These are phyloP conservation scores for Mobula birostris DNA, from an alignment of 2,113 vertebrate species.

Conservation along the genomic window DNA sequence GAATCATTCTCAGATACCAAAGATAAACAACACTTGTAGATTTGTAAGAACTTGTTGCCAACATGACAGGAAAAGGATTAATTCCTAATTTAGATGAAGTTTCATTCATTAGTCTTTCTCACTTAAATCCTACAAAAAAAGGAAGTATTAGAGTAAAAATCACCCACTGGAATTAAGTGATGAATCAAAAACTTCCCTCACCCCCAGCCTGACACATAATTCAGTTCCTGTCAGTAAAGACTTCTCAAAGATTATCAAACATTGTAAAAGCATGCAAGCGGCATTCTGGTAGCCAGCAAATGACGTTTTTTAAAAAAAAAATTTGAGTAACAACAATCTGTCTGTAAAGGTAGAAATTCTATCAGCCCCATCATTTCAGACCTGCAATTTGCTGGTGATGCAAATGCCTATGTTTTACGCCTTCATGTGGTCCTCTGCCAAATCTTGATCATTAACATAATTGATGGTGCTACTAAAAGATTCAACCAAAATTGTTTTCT, in stretches of 20 bases:
- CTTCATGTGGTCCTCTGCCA: background rate
- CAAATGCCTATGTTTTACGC: background rate
- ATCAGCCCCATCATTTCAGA: background rate
- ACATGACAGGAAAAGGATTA: background rate
- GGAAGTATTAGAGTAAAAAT: background rate
- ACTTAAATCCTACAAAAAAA: background rate
- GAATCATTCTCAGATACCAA: background rate
- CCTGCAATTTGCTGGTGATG: no score
- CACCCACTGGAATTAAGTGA: background rate
- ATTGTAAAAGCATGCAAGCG: background rate
- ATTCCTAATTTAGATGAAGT: background rate
- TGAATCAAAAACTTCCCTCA: background rate
- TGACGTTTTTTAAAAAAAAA: background rate
- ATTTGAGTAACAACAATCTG: no score
- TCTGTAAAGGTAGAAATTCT: background rate
- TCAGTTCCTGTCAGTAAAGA: background rate
- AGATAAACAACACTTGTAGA: background rate
- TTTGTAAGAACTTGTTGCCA: background rate
- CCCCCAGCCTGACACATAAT: no score
- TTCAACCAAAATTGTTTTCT: background rate
- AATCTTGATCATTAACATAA: background rate
- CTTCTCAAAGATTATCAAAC: background rate
- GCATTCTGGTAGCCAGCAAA: background rate
- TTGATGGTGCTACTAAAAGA: background rate
- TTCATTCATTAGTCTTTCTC: background rate